Percentiles rank a stretch among this genome's conserved stretches.
phyloP scores from a whole-genome alignment of 2,797 vertebrate genomes.

The Vireo griseus region DNA sequence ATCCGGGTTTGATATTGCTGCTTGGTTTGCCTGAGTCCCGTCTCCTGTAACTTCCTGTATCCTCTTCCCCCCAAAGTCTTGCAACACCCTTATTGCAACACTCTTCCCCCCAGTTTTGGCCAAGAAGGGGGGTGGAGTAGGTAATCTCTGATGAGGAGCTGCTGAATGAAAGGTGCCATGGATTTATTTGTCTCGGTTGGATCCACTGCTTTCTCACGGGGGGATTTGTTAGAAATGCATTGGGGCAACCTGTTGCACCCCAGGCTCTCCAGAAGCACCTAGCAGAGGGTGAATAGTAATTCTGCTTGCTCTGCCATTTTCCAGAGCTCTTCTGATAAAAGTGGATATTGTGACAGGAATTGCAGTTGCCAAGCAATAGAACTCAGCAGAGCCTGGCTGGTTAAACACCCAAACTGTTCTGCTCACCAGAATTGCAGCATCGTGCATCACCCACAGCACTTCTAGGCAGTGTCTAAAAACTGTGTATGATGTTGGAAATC shows the following conservation, averaged over 20 bases:
- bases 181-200: neutral
- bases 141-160: neutral
- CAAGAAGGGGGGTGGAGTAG: neutral
- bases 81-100: neutral
- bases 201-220: neutral
- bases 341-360: neutral
- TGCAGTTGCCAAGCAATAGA: constrained; percentile 8
- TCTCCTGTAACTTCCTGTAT: neutral
- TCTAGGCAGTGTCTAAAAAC: neutral
- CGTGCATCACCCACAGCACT: neutral
- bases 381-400: neutral
- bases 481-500: neutral
- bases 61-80: neutral
- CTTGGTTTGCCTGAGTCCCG: neutral
- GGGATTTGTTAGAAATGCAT: neutral
- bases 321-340: neutral
- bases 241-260: neutral
- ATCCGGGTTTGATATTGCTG: neutral
- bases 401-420: neutral
- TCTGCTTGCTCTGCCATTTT: neutral
- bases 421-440: neutral
- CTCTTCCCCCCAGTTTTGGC: neutral
- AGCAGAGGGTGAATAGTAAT: neutral
- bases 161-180: neutral
- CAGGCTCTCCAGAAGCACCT: neutral